Conservation (phyloP, 1,140 invertebrate genomes). For the Armadillidium nasatum region DNA sequence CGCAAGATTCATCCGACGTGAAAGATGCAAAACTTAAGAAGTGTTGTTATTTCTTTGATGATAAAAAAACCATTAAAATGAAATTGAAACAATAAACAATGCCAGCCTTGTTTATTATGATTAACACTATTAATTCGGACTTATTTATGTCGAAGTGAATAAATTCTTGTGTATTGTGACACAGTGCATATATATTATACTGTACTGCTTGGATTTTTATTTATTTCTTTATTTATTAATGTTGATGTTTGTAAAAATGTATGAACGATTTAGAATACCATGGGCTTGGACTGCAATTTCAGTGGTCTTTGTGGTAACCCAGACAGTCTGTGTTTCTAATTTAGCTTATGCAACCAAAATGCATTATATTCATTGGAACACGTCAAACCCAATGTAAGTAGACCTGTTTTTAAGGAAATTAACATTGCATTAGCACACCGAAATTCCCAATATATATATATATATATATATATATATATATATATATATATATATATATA, state of each 20-base stretch:
- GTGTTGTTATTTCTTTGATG: neutral
- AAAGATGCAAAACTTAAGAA: neutral
- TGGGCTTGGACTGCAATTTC: neutral
- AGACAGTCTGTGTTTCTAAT: neutral
- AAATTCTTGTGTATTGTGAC: neutral
- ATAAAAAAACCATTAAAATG: neutral
- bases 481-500: too few relatives aligned
- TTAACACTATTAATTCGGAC: neutral
- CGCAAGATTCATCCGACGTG: neutral
- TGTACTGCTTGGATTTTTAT: neutral
- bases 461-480: too few relatives aligned
- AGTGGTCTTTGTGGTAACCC: neutral
- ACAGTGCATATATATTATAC: neutral
- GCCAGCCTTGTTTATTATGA: neutral
- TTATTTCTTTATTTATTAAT: neutral
- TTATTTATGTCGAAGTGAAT: constrained; percentile 1
- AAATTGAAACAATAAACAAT: neutral
- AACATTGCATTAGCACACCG: too few relatives aligned
- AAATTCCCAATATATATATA: too few relatives aligned
- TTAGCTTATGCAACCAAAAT: constrained; percentile 44
- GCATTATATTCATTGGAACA: constrained; percentile 52
- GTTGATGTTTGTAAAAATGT: neutral
- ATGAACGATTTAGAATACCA: neutral
- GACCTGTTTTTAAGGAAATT: neutral
- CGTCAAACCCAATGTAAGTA: constrained; percentile 52